Percentiles rank a stretch among this genome's conserved stretches.
These are phyloP conservation scores for Lysandra coridon DNA, from an alignment of 2,888 invertebrate species.

Conservation along the genomic window DNA sequence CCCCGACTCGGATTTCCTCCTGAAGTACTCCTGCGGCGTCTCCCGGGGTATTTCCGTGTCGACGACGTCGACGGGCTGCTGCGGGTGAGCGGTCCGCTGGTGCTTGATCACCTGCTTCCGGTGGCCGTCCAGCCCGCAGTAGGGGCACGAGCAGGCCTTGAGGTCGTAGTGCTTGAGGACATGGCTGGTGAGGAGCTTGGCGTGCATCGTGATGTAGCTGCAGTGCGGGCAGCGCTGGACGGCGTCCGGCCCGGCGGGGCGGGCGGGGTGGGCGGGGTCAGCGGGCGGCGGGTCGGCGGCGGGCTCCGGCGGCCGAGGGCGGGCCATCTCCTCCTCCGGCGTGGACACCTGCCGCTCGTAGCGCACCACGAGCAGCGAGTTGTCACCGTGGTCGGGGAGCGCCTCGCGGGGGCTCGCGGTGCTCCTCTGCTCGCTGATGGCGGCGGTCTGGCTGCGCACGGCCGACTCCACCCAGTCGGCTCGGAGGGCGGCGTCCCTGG, in stretches of 20 bases:
- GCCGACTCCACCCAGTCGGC: conserved; percentile 57
- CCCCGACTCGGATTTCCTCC: conserved; percentile 23
- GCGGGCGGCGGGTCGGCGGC: conserved; percentile 31
- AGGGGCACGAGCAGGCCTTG: conserved; percentile 64
- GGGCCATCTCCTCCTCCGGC: conserved; percentile 47
- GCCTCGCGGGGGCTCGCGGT: background rate
- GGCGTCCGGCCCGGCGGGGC: conserved; percentile 36
- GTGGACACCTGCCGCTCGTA: conserved; percentile 59
- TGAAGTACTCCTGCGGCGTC: conserved; percentile 38
- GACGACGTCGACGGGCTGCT: conserved; percentile 38
- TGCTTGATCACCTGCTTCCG: conserved; percentile 56
- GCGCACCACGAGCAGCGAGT: conserved; percentile 63
- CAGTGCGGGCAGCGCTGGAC: conserved; percentile 57
- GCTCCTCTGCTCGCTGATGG: conserved; percentile 41
- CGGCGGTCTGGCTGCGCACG: conserved; percentile 51
- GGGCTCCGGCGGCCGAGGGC: conserved; percentile 30
- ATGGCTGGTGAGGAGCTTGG: conserved; percentile 59
- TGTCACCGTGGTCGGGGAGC: conserved; percentile 45
- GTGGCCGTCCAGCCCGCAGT: conserved; percentile 59
- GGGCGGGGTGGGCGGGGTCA: conserved; percentile 32
- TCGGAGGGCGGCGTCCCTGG: conserved; percentile 52
- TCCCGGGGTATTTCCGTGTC: conserved; percentile 47
- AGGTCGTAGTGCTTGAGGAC: conserved; percentile 68
- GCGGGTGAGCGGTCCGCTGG: conserved; percentile 52
- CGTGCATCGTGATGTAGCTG: conserved; percentile 43